Evolutionary conservation across 2,113 vertebrate genomes (phyloP).

Genomic region (Dendrocopos noguchii): DNA sequence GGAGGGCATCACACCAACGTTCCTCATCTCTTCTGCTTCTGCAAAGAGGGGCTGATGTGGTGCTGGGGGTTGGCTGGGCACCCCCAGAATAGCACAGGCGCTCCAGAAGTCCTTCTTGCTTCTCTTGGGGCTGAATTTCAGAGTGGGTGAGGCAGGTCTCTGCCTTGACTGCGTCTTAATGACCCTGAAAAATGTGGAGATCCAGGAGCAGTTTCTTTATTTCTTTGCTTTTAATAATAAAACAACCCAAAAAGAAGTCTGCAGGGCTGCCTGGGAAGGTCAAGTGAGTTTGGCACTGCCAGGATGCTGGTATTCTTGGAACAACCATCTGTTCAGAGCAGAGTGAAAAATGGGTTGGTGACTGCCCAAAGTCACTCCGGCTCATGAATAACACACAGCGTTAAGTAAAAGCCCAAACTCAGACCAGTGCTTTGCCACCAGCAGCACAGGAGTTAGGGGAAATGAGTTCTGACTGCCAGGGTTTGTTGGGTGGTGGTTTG

Average conservation of each 20-base stretch:
- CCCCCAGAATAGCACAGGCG: neutral
- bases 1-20: accelerated
- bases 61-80: neutral
- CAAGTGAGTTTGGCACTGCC: constrained; percentile 28
- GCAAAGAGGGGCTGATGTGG: neutral
- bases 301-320: constrained; percentile 54
- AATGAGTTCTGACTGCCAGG: neutral
- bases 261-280: constrained; percentile 25
- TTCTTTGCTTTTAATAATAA: neutral
- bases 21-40: neutral
- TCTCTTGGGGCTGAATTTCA: neutral
- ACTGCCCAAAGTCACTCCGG: constrained; percentile 53
- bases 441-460: neutral
- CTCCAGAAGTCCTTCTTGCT: neutral
- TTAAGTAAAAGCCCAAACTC: too few species aligned
- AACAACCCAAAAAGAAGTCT: neutral
- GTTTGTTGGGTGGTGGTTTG: neutral
- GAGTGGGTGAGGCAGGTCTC: neutral
- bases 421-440: neutral
- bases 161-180: neutral
- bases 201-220: neutral
- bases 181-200: neutral
- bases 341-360: constrained; percentile 47
- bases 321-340: constrained; percentile 48
- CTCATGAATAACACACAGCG: neutral